Base-by-base conservation (phyloP, 2,113 vertebrate genomes). In the Pteruthius melanotis region DNA sequence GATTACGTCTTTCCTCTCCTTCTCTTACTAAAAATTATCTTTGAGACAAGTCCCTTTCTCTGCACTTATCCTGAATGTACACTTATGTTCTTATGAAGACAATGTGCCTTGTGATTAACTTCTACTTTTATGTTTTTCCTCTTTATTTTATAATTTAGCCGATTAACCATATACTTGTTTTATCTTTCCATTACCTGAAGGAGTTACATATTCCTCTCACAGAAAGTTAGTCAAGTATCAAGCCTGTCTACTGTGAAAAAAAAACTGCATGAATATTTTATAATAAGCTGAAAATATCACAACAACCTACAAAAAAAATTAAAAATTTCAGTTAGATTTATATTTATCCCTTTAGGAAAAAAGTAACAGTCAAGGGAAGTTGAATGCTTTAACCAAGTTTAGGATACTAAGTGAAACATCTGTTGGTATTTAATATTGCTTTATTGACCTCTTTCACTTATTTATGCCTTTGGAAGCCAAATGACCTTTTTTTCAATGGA, bases 1-100 rank as follows among this genome's bases (percentile, higher is more conserved):
- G 93, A 96, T 96, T 91, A 78, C 69, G 90, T 74, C 59, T 94
- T 90, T 94, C 76, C 39, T 87, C 80, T 93, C 86, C 71, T 89
- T 26, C 68, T 75, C 53, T 87, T 89, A 65, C 68, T 74, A 56
- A 60, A 78, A 93, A 65, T 12, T 90, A 54, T 63, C 50, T 92
- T 70, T 63, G 50, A 94, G 63, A 80, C 88, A 80, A 83, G 12
- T 44, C 42, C 9, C 31, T 81, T 90, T 88, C 49, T 42, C 42
- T 87, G 40, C n/a, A 40, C 26, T 89, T 83, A 52, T 23, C 27
- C 64, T 40, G 60, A 70, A 60, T 18, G 17, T 54, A 69, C 11
- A 9, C 0, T 1, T 69, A 39, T 3, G 10, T 66, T 72, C 85
- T 86, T 27, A 13, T 83, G 53, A 76, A 74, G 45, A 42, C 31